Evolutionary conservation across 1,140 invertebrate genomes (phyloP).

Genomic region (Asobara japonica): DNA sequence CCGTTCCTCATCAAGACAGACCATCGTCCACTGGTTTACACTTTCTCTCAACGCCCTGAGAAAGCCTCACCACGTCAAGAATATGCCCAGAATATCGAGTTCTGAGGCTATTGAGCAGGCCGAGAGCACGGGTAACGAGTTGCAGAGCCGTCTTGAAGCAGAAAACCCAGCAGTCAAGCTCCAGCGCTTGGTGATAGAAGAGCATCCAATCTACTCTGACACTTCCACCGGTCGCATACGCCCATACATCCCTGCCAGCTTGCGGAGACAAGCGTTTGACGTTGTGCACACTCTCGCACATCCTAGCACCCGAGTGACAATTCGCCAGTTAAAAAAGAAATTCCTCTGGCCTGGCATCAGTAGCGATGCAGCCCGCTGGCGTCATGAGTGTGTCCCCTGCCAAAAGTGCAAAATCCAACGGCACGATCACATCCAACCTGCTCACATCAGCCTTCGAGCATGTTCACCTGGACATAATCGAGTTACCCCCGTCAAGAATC

Average conservation of each 20-base stretch:
- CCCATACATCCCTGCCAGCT: not conserved
- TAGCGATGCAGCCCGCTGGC: not conserved
- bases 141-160: not conserved
- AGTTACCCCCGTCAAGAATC: no score
- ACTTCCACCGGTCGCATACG: not conserved
- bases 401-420: no score
- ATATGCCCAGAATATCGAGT: not conserved
- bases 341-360: not conserved
- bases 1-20: slow-evolving; percentile 46
- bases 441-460: no score
- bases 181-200: not conserved
- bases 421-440: no score
- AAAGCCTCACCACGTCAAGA: no score
- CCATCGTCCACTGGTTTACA: slow-evolving; percentile 51
- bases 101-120: not conserved
- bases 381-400: not conserved
- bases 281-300: not conserved
- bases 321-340: not conserved
- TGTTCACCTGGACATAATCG: no score
- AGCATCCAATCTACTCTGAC: not conserved
- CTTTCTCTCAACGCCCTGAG: no score
- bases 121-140: not conserved
- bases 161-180: not conserved
- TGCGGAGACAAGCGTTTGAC: not conserved
- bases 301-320: not conserved